Evolutionary conservation across 2,797 vertebrate species (phyloP).

Genomic region (Sebastes steindachneri): DNA sequence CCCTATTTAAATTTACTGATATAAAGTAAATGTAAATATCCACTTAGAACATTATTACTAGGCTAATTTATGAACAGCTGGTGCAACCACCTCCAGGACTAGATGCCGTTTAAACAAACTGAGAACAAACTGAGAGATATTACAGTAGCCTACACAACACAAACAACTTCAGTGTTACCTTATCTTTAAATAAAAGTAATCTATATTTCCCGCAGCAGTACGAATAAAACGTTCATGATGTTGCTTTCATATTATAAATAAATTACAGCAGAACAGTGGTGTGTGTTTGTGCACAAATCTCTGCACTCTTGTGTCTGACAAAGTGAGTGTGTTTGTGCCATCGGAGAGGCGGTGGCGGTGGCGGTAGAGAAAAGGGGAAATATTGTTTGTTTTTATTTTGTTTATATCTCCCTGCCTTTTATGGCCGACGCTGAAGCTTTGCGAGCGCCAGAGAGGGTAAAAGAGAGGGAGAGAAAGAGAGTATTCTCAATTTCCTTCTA

Average conservation of each 20-base stretch:
- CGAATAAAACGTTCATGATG: constrained; percentile 36
- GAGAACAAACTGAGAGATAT: not conserved
- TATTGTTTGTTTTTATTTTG: constrained; percentile 83
- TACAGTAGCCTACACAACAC: not conserved
- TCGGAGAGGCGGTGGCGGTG: constrained; percentile 15
- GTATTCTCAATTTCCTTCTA: constrained; percentile 98
- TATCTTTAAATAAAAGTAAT: constrained; percentile 58
- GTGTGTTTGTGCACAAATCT: constrained; percentile 32
- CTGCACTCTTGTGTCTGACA: constrained; percentile 24
- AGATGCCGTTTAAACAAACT: constrained; percentile 8
- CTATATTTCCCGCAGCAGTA: constrained; percentile 20
- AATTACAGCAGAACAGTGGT: constrained; percentile 34
- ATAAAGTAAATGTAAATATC: not conserved
- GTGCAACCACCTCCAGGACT: not conserved
- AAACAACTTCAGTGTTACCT: constrained; percentile 3
- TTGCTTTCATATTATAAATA: constrained; percentile 45
- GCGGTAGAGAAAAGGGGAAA: constrained; percentile 46
- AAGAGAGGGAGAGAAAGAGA: constrained; percentile 82
- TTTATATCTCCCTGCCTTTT: constrained; percentile 82
- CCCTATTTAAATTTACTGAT: not conserved
- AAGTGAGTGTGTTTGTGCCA: constrained; percentile 16
- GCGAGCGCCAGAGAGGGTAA: constrained; percentile 67
- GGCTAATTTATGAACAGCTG: not conserved
- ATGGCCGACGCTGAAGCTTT: constrained; percentile 76
- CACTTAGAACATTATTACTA: not conserved